These are phyloP conservation scores for Pteropus rufus DNA, from an alignment of 2,797 vertebrate genomes.

Conservation along the genomic window DNA sequence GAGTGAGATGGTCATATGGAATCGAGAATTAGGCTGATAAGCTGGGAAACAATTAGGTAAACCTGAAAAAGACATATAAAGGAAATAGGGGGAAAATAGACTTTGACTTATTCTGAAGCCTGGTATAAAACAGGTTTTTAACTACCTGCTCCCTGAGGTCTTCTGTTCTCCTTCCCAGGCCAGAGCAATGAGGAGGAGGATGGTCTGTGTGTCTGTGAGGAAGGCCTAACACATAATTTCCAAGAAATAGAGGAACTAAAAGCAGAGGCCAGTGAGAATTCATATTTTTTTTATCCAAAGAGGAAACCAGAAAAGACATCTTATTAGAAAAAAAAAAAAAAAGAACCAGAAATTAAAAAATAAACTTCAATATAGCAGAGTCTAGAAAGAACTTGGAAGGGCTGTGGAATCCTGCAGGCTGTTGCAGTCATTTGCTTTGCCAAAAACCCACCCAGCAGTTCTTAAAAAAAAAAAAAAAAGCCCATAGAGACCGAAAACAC, in stretches of 20 bases:
- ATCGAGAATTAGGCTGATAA: constrained; percentile 42
- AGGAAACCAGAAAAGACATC: neutral
- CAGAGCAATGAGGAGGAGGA: neutral
- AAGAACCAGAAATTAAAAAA: neutral
- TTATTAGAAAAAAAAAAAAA: neutral
- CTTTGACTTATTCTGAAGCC: neutral
- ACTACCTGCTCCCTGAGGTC: neutral
- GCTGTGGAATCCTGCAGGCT: constrained; percentile 30
- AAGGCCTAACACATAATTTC: neutral
- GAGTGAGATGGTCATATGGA: neutral
- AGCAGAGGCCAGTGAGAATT: neutral
- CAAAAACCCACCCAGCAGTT: constrained; percentile 62
- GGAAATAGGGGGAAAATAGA: neutral
- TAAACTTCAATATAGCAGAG: neutral
- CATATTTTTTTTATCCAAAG: neutral
- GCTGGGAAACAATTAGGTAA: neutral
- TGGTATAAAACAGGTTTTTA: neutral
- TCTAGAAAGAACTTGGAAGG: constrained; percentile 1
- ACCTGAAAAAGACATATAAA: neutral
- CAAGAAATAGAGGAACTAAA: neutral
- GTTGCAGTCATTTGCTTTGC: constrained; percentile 8
- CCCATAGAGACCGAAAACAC: constrained; percentile 51
- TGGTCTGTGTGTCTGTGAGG: neutral
- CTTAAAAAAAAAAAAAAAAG: neutral
- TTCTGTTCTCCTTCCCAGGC: neutral